Base-by-base conservation (phyloP, 2,888 invertebrate genomes). In the Ethmia dodecea region DNA sequence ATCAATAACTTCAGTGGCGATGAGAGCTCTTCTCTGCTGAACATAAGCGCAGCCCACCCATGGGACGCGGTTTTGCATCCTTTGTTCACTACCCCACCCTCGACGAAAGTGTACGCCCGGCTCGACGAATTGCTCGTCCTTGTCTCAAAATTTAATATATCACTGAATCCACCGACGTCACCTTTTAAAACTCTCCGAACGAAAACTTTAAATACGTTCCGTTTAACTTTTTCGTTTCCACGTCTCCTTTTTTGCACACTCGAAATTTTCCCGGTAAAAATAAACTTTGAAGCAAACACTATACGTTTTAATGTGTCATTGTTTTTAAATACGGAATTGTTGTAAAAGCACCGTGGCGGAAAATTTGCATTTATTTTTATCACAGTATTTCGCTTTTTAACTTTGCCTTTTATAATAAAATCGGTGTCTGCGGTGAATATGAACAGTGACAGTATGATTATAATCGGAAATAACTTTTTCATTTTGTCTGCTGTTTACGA, bases 221-320 rank as follows among this genome's bases (percentile, higher is more conserved):
- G 63, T 49, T 62, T 74, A 37, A 52, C 59, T 55, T 69, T 72
- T 38, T 70, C 70, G 36, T 37, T 43, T 18, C 43, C 45, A 11
- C 68, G 63, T 42, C 62, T 74, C 36, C 66, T 61, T 49, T 63
- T 72, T 43, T 65, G 64, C 39, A 75, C 71, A 50, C 69, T 70
- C 28, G 80, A 77, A 55, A 87, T 81, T 79, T 87, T 87, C 33
- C 86, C 87, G 13, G 86, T 86, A 52, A 87, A 86, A 67, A 87
- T 81, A 52, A 75, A 84, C 55, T 78, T 76, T 14, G 87, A 83
- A 36, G 69, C 59, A 38, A 61, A 55, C 52, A 83, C 79, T 50
- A 80, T 63, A 47, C 67, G 69, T 53, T 61, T 68, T 49, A 84
- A 61, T 43, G 73, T 67, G 47, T 72, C 71, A 65, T 75, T 73